Conservation (phyloP, 2,113 vertebrate genomes). For the Gymnobelideus leadbeateri region DNA sequence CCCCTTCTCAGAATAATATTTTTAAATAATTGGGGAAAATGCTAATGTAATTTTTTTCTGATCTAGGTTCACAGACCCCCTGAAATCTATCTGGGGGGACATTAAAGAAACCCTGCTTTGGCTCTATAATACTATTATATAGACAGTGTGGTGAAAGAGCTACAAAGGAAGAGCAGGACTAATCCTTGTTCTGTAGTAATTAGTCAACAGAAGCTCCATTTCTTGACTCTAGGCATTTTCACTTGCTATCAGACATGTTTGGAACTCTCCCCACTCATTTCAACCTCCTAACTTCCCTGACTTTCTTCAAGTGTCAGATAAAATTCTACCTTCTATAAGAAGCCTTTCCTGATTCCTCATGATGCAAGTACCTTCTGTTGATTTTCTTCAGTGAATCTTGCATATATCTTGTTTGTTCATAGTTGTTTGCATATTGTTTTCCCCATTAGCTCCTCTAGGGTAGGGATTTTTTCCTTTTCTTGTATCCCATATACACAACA, state of each 20-base stretch:
- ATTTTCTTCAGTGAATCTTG: neutral
- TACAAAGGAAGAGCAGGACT: neutral
- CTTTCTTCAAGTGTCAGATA: neutral
- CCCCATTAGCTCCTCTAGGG: neutral
- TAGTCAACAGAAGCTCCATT: neutral
- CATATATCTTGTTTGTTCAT: neutral
- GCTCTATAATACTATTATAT: neutral
- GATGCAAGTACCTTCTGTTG: neutral
- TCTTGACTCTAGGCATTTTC: neutral
- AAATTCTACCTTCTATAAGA: neutral
- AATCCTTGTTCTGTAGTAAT: neutral
- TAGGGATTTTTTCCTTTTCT: neutral
- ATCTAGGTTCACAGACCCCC: too few species aligned
- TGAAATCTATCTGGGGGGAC: too few species aligned
- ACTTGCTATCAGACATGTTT: neutral
- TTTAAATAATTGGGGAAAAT: neutral
- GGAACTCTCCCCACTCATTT: neutral
- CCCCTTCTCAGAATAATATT: neutral
- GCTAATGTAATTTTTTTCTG: neutral
- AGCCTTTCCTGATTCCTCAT: too few species aligned
- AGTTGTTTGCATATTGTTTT: neutral
- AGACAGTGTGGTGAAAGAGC: neutral
- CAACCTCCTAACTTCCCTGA: neutral
- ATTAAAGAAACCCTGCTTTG: neutral
- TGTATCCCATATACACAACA: neutral